Evolutionary conservation across 2,797 vertebrate genomes (phyloP).

Genomic region (Echiichthys vipera): DNA sequence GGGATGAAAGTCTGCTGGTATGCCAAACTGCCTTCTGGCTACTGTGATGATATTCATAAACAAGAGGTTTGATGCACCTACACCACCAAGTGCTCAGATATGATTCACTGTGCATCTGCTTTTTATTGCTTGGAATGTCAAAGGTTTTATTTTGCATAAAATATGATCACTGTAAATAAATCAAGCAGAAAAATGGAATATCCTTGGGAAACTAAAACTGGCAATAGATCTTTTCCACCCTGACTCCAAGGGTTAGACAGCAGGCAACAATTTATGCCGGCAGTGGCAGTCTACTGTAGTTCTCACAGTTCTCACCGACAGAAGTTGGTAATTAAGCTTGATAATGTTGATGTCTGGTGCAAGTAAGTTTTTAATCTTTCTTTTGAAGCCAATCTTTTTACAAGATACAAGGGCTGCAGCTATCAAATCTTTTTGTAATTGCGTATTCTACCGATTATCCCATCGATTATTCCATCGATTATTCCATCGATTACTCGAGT

Average conservation of each 20-base stretch:
- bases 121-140: slow-evolving; percentile 5
- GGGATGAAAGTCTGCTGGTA: background rate
- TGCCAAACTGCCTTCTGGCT: slow-evolving; percentile 19
- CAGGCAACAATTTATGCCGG: slow-evolving; percentile 21
- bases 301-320: slow-evolving; percentile 35
- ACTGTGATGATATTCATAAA: background rate
- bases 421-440: no score
- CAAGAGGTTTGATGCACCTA: background rate
- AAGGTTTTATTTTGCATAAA: slow-evolving; percentile 24
- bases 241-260: slow-evolving; percentile 36
- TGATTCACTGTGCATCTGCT: background rate
- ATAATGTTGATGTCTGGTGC: no score
- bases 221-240: slow-evolving; percentile 42
- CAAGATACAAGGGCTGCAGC: no score
- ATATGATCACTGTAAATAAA: slow-evolving; percentile 36
- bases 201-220: slow-evolving; percentile 36
- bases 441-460: no score
- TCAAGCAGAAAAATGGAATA: slow-evolving; percentile 19
- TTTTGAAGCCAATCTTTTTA: no score
- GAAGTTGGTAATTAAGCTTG: background rate
- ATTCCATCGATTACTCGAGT: no score
- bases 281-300: slow-evolving; percentile 4
- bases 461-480: no score
- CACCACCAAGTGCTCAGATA: background rate
- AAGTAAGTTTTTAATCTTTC: no score